Evolutionary conservation across 30 jellyfish, hydroid and myxozoan genomes (phyloP).

Genomic region (Chironex yamaguchii): DNA sequence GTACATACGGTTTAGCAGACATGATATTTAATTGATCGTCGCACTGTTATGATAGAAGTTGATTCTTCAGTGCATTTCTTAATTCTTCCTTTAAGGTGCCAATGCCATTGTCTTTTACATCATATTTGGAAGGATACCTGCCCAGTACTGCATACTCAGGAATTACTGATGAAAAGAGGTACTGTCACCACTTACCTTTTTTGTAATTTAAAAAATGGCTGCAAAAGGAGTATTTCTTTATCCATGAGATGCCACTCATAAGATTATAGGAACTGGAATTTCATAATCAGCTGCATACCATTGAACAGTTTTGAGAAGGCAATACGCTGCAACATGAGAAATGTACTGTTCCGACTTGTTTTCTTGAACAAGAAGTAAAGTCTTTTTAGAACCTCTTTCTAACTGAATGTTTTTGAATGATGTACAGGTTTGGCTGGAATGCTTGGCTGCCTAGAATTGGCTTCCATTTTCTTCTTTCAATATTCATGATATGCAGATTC

Average conservation of each 20-base stretch:
- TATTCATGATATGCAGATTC: slow-evolving; percentile 44
- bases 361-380: slow-evolving; percentile 19
- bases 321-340: background rate
- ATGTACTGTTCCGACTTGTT: background rate
- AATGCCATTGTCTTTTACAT: background rate
- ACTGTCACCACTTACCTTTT: background rate
- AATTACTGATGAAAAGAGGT: background rate
- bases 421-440: slow-evolving; percentile 75
- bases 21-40: background rate
- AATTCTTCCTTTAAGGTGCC: background rate
- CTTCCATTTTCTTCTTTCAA: slow-evolving; percentile 7
- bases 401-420: slow-evolving; percentile 61
- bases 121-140: background rate
- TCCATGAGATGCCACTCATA: background rate
- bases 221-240: background rate
- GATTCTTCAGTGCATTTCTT: too few species aligned
- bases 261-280: background rate
- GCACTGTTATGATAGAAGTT: too few species aligned
- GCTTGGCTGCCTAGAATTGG: slow-evolving; percentile 22
- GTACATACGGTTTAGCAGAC: background rate
- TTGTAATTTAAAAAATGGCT: background rate
- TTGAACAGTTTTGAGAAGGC: background rate
- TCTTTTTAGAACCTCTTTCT: slow-evolving; percentile 60
- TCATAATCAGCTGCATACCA: background rate
- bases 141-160: background rate